Evolutionary conservation across 2,113 vertebrate genomes (phyloP), one percentile per base, ranked within the genome.

Genomic region (Diglossa brunneiventris): DNA sequence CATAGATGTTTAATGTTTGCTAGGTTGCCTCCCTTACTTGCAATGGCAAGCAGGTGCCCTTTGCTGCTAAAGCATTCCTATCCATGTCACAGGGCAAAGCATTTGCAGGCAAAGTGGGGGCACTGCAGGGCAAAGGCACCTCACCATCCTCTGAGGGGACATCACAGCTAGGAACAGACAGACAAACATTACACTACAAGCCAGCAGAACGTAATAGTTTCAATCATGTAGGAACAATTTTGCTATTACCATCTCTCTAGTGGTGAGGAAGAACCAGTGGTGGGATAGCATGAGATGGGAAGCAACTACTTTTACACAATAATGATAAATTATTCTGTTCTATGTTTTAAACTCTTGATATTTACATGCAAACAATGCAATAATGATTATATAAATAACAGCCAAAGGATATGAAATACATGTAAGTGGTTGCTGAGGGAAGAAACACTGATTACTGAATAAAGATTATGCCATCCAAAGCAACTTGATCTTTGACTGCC

Each of bases 31-130:
- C 76, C 88, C 83, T 74, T 19, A 26, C 35, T 76, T 59, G 27
- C 33, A 31, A 41, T 0, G 3, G 70, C 82, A 77, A 64, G 49
- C 2, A 59, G 35, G 68, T 0, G 2, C 70, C 74, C 42, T 90
- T 85, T 52, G 59, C 52, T 58, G 62, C 56, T 27, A 39, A 52
- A 59, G 44, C 33, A 35, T 28, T 83, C 55, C 47, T 46, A 7
- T 11, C 50, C 13, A n/a, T 0, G 0, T 6, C 49, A 69, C 0
- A 0, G 62, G 22, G 33, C 67, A 78, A 72, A 91, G 46, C 49
- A 20, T 10, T 21, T 13, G 23, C 42, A 35, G 39, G 50, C 14
- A 35, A 58, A 53, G 33, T 2, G 3, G 27, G n/a, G 31, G 13
- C 41, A 74, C 31, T 8, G 56, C 66, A 49, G 44, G 37, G 67